phyloP scores from a whole-genome alignment of 1,140 invertebrate genomes.

The Latrodectus geometricus region DNA sequence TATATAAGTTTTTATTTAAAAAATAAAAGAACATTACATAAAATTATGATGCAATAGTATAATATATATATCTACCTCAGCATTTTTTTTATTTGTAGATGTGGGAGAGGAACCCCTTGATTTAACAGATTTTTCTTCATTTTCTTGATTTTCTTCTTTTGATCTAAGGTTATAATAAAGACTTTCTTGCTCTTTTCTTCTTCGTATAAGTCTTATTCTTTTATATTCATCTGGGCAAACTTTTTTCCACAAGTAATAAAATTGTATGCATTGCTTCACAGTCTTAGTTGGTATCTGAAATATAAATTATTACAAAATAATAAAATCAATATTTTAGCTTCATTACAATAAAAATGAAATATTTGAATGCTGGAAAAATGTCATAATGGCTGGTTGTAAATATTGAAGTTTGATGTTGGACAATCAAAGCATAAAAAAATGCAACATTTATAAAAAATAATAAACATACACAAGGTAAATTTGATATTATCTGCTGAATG shows the following conservation, averaged over 20 bases:
- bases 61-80: not conserved
- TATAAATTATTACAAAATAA: not conserved
- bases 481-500: no score
- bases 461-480: no score
- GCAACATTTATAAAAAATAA: no score
- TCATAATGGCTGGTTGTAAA: no score
- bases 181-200: slow-evolving; percentile 69
- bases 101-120: not conserved
- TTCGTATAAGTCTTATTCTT: slow-evolving; percentile 73
- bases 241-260: slow-evolving; percentile 99
- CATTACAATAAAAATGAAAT: no score
- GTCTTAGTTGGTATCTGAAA: slow-evolving; percentile 81
- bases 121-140: slow-evolving; percentile 35
- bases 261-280: slow-evolving; percentile 94
- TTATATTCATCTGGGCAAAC: slow-evolving; percentile 88
- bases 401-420: no score
- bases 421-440: no score
- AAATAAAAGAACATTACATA: not conserved
- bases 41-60: no score
- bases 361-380: no score
- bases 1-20: not conserved
- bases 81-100: not conserved
- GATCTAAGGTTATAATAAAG: slow-evolving; percentile 68
- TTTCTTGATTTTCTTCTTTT: slow-evolving; percentile 57
- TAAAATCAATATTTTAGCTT: no score